Percentiles rank a stretch among this genome's conserved stretches.
These are phyloP conservation scores for Frankliniella fusca DNA, from an alignment of 2,888 invertebrate species.

Conservation along the genomic window DNA sequence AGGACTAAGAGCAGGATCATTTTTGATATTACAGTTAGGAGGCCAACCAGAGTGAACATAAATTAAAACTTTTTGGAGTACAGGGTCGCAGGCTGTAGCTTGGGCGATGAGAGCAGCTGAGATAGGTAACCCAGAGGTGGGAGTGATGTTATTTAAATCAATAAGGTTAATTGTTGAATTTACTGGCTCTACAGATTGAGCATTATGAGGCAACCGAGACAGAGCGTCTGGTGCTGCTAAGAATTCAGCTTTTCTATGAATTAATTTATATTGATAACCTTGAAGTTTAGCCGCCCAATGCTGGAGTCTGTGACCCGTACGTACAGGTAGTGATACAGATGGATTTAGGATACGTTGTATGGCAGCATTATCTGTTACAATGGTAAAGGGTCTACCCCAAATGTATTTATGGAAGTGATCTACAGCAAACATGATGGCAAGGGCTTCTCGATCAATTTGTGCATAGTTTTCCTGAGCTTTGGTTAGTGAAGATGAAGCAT, in stretches of 20 bases:
- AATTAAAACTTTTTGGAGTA: neutral
- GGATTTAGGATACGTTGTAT: slow-evolving; percentile 3
- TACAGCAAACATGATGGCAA: neutral
- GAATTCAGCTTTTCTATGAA: neutral
- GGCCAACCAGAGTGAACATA: neutral
- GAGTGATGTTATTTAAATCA: neutral
- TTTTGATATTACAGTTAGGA: neutral
- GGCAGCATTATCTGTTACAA: slow-evolving; percentile 30
- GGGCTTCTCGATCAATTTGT: neutral
- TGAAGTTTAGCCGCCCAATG: slow-evolving; percentile 11
- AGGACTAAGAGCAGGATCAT: neutral
- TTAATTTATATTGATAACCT: neutral
- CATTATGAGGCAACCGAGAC: neutral
- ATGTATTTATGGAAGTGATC: neutral
- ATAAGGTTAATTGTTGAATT: too few relatives aligned
- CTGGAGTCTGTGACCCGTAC: neutral
- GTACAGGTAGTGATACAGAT: neutral
- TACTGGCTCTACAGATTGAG: too few relatives aligned
- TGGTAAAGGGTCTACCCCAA: slow-evolving; percentile 23
- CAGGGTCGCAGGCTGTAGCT: neutral
- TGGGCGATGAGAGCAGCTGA: neutral
- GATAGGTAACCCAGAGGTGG: neutral
- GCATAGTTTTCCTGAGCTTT: neutral
- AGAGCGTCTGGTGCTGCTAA: neutral
- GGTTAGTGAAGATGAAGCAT: neutral